Conservation (phyloP, 2,888 invertebrate species). For the Drosophila phalerata region DNA sequence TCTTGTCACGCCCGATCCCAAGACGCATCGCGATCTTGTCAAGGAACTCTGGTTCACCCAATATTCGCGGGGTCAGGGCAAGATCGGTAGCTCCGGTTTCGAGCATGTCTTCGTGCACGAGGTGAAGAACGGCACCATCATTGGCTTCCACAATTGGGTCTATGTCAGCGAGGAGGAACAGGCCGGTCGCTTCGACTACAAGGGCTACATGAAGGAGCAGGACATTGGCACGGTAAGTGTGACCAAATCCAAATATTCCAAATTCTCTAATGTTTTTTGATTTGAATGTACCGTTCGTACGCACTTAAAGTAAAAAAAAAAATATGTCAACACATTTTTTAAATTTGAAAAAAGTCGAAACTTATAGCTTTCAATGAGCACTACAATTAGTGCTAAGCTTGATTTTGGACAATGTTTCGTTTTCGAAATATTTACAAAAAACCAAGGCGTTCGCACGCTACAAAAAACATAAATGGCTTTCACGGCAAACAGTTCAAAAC, state of each 20-base stretch:
- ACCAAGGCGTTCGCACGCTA: no score
- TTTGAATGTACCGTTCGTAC: neutral
- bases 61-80: constrained; percentile 92
- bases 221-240: constrained; percentile 89
- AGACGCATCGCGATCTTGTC: constrained; percentile 90
- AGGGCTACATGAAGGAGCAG: constrained; percentile 91
- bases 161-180: constrained; percentile 92
- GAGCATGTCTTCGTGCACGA: constrained; percentile 97
- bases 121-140: constrained; percentile 91
- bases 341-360: no score
- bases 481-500: no score
- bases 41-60: constrained; percentile 92
- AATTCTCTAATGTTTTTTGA: neutral
- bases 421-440: no score
- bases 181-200: constrained; percentile 90
- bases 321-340: no score
- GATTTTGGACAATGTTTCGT: no score
- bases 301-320: neutral
- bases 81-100: constrained; percentile 95
- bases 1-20: constrained; percentile 88
- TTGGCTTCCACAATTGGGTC: constrained; percentile 96
- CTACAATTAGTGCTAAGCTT: no score
- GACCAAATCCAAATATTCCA: neutral
- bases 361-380: no score
- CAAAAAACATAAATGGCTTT: no score